These are phyloP conservation scores for Notodromas monacha DNA, from an alignment of 2,888 invertebrate species.

Conservation along the genomic window DNA sequence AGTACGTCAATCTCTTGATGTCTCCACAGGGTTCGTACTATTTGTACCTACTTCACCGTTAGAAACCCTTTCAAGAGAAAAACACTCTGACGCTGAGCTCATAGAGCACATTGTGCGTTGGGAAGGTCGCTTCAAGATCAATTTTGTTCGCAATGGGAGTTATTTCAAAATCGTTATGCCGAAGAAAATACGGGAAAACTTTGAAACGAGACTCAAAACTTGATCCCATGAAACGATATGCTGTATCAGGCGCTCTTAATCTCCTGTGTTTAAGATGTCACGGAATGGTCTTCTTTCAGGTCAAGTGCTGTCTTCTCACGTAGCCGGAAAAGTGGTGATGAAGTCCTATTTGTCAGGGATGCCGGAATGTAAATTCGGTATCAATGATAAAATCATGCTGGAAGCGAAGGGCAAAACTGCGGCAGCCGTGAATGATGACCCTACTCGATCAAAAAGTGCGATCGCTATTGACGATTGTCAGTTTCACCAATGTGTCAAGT, in stretches of 20 bases:
- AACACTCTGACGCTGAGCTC: no score
- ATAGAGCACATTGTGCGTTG: no score
- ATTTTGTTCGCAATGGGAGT: no score
- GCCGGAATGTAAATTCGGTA: conserved; percentile 98
- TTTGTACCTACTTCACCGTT: no score
- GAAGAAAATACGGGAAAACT: no score
- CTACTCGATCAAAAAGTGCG: conserved; percentile 70
- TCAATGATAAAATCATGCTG: conserved; percentile 97
- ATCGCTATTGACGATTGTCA: conserved; percentile 99
- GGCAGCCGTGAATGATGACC: conserved; percentile 32
- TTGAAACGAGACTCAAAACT: no score
- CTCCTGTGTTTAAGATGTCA: conserved; percentile 6
- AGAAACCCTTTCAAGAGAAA: no score
- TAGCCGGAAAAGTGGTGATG: conserved; percentile 98
- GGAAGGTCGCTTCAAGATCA: no score
- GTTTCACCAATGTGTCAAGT: conserved; percentile 97
- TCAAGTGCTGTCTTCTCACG: conserved; percentile 91
- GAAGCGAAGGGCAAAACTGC: conserved; percentile 72
- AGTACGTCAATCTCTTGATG: conserved; percentile 95
- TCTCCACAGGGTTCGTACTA: conserved; percentile 83
- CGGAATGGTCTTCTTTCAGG: conserved; percentile 25
- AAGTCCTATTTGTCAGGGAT: conserved; percentile 97
- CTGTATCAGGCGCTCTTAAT: no score
- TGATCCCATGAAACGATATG: no score
- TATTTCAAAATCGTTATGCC: no score